These are phyloP conservation scores for Chydorus sphaericus DNA, from an alignment of 2,888 invertebrate genomes.

Conservation along the genomic window DNA sequence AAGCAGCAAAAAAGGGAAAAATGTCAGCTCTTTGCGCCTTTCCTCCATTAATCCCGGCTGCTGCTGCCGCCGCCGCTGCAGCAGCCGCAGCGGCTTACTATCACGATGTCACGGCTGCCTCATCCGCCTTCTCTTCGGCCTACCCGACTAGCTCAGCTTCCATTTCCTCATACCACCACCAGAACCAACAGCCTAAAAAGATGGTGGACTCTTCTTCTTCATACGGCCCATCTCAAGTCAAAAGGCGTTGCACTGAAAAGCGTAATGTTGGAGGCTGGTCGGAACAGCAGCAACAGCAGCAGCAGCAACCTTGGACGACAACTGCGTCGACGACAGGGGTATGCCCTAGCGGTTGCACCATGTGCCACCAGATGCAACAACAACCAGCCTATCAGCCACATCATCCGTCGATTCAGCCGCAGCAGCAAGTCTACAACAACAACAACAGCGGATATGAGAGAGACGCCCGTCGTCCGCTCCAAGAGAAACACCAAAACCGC, in stretches of 20 bases:
- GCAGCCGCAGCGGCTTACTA: neutral
- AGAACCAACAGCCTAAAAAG: too few relatives aligned
- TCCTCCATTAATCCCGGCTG: constrained; percentile 6
- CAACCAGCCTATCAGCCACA: neutral
- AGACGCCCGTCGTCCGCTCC: constrained; percentile 1
- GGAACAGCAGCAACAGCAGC: neutral
- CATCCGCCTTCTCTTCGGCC: neutral
- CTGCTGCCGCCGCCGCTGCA: neutral
- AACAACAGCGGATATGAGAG: too few relatives aligned
- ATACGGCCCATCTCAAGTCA: neutral
- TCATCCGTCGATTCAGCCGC: neutral
- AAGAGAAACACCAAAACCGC: constrained; percentile 8
- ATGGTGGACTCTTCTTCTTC: too few relatives aligned
- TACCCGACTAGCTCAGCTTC: too few relatives aligned
- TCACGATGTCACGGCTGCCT: neutral
- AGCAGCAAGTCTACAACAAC: neutral
- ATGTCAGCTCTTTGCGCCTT: constrained; percentile 3
- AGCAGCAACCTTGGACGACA: neutral
- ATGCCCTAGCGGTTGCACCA: constrained; percentile 4
- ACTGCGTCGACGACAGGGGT: neutral
- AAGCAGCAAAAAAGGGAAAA: neutral
- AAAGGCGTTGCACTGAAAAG: constrained; percentile 6
- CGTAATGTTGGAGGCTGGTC: neutral
- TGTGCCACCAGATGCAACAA: constrained; percentile 7
- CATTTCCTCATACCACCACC: too few relatives aligned